Base-by-base conservation (phyloP, 1,140 invertebrate species). In the Bacillus rossius region DNA sequence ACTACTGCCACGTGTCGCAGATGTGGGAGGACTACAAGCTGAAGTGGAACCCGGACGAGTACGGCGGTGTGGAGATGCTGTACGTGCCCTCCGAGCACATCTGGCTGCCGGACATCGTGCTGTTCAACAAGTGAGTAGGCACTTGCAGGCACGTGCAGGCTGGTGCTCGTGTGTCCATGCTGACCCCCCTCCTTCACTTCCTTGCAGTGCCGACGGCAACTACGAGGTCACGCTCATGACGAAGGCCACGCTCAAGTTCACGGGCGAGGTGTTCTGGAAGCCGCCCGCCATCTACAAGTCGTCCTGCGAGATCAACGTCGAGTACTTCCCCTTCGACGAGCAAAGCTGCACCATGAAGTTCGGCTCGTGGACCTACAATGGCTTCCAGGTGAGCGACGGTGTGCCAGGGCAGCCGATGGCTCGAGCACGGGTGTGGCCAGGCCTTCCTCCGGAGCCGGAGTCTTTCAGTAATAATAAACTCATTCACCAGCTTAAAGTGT, bases 221-320 rank as follows among this genome's bases (percentile, higher is more conserved):
- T 98, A 97, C 74, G 95, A 98, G 77, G 94, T 97, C 37, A 96
- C 93, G 1, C 76, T 97, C 13, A 97, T 97, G 92, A 98, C 94
- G 2, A 98, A 98, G 77, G 95, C 93, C 1, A 96, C 91, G 3
- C 75, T 96, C 0, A 89, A 90, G 63, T 91, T 89, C 65, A 92
- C 86, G 0, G 94, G 95, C 0, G 90, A 94, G 73, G 92, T 97
- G 13, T 84, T 87, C 47, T 99, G 96, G 96, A 95, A 96, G 72
- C 97, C 97, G 0, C 97, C 97, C 1, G 96, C 96, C 0, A 98
- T 99, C 75, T 99, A 98, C 77, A 99, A 98, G 75, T 96, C 93
- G 22, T 98, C 93, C 0, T 99, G 96, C 69, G 89, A 94, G 73
- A 96, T 96, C 62, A 91, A 92, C 69, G 89, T 99, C 0, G 91